A percentile compares a stretch with the other conserved stretches of the same genome.
These are phyloP conservation scores for Lerema accius DNA, from an alignment of 1,140 invertebrate genomes.

Conservation along the genomic window DNA sequence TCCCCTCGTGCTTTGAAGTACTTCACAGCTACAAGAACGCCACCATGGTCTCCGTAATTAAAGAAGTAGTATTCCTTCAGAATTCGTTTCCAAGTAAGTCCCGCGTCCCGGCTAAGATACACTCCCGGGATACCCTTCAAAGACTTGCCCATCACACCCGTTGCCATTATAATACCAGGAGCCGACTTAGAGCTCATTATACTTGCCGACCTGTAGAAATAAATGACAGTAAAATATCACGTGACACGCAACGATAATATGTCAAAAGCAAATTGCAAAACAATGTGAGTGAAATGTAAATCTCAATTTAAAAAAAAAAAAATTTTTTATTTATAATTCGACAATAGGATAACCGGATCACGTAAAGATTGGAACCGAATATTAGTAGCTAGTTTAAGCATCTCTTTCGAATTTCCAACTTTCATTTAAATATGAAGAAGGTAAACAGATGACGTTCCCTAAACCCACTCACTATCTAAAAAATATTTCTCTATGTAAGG, in stretches of 20 bases:
- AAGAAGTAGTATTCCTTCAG: slow-evolving; percentile 94
- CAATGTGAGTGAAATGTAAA: not conserved
- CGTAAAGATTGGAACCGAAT: too few species aligned
- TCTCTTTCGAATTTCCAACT: too few species aligned
- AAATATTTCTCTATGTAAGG: too few species aligned
- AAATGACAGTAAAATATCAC: slow-evolving; percentile 25
- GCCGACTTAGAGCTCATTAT: slow-evolving; percentile 94
- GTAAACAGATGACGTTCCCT: too few species aligned
- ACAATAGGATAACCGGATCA: too few species aligned
- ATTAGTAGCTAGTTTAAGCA: too few species aligned
- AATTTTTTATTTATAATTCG: too few species aligned
- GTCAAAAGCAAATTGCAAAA: not conserved
- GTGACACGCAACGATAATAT: slow-evolving; percentile 3
- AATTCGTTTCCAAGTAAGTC: slow-evolving; percentile 92
- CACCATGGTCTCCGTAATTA: slow-evolving; percentile 95
- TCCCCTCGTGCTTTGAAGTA: slow-evolving; percentile 89
- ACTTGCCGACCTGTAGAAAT: slow-evolving; percentile 84
- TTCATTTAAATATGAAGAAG: too few species aligned
- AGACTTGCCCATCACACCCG: slow-evolving; percentile 90
- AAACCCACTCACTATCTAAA: too few species aligned
- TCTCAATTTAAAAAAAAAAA: too few species aligned
- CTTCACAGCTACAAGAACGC: slow-evolving; percentile 92
- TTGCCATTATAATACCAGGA: slow-evolving; percentile 94
- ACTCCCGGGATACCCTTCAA: slow-evolving; percentile 92
- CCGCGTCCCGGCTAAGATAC: slow-evolving; percentile 93